phyloP scores from a whole-genome alignment of 37 sponge, comb jelly and placozoan species.

The Lycopodina hypogea region DNA sequence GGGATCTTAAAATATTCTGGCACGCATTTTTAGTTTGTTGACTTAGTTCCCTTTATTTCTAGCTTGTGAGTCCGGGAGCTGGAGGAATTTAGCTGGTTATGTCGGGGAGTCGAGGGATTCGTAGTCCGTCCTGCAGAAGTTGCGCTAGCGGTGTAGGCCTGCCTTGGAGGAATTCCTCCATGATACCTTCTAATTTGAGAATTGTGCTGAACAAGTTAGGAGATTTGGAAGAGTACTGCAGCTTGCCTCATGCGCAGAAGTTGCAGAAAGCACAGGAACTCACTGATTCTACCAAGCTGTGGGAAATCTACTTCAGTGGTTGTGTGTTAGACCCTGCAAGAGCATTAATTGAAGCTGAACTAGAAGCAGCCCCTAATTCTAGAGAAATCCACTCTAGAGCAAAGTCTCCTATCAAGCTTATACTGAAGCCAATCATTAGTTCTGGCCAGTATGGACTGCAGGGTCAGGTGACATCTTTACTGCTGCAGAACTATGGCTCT shows the following conservation, averaged over 20 bases:
- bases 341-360: not conserved
- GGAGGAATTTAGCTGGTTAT: too few species aligned
- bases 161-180: too few species aligned
- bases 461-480: not conserved
- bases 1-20: too few species aligned
- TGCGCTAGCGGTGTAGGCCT: not conserved
- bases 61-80: too few species aligned
- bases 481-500: not conserved
- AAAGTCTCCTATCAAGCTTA: not conserved
- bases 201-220: not conserved
- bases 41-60: too few species aligned
- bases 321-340: not conserved
- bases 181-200: too few species aligned
- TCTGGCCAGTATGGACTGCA: not conserved
- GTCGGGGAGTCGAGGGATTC: too few species aligned
- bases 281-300: not conserved
- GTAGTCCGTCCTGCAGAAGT: too few species aligned
- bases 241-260: not conserved
- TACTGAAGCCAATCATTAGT: not conserved
- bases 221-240: not conserved
- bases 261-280: not conserved
- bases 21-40: too few species aligned
- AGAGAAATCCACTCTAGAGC: not conserved
- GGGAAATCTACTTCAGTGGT: conserved; percentile 1
- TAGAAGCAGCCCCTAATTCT: not conserved